phyloP scores from a whole-genome alignment of 2,113 vertebrate species.

The Odontesthes bonariensis region DNA sequence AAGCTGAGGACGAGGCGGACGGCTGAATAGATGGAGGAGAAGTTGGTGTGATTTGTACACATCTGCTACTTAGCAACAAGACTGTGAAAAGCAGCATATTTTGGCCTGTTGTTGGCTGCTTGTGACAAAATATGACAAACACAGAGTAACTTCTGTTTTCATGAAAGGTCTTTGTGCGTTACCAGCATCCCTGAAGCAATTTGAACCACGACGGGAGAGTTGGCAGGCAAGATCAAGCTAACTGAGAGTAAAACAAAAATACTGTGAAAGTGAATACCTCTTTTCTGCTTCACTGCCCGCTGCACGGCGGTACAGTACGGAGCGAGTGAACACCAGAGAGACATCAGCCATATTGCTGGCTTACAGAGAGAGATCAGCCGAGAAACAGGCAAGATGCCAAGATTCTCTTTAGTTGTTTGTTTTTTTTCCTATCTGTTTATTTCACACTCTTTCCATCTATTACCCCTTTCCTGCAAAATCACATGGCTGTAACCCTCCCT shows the following conservation, averaged over 20 bases:
- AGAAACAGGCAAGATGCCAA: slow-evolving; percentile 77
- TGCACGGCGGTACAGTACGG: slow-evolving; percentile 55
- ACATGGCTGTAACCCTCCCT: not conserved
- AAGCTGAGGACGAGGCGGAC: slow-evolving; percentile 9
- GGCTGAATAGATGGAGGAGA: slow-evolving; percentile 20
- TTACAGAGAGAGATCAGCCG: slow-evolving; percentile 79
- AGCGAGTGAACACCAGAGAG: slow-evolving; percentile 68
- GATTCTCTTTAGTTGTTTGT: slow-evolving; percentile 32
- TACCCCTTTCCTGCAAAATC: slow-evolving; percentile 13
- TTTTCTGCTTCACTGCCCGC: slow-evolving; percentile 53
- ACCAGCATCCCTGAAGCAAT: slow-evolving; percentile 58
- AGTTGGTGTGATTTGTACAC: slow-evolving; percentile 37
- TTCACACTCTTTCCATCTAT: slow-evolving; percentile 39
- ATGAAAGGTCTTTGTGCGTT: slow-evolving; percentile 49
- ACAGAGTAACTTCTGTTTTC: slow-evolving; percentile 71
- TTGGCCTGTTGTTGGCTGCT: slow-evolving; percentile 60
- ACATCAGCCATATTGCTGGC: slow-evolving; percentile 82
- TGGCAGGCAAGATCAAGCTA: slow-evolving; percentile 72
- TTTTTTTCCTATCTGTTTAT: slow-evolving; percentile 33
- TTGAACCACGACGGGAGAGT: slow-evolving; percentile 65
- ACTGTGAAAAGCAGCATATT: slow-evolving; percentile 57
- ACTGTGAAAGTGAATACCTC: slow-evolving; percentile 68
- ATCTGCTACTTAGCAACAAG: slow-evolving; percentile 67
- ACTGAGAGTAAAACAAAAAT: slow-evolving; percentile 62
- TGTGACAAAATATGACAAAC: slow-evolving; percentile 71